Evolutionary conservation across 2,888 invertebrate genomes (phyloP), one percentile per base, ranked within the genome.

Genomic region (Apodemia zela): DNA sequence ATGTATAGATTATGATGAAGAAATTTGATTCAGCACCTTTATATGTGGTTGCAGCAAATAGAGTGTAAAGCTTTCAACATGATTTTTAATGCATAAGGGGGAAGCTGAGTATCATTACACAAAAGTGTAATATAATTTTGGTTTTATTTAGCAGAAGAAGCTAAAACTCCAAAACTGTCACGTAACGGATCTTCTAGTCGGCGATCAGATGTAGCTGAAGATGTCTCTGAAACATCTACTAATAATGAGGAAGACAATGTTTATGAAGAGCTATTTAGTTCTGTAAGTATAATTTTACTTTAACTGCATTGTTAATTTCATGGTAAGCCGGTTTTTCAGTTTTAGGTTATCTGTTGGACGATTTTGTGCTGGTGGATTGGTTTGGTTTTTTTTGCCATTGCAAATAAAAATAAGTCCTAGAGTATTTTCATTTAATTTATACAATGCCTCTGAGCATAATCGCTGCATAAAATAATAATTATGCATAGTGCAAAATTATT

Each of bases 221-320:
- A 95, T 72, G 92, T 94, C 59, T 95, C 95, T 0, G 96, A 96
- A 73, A 94, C 94, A 61, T 95, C 95, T 2, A 94, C 94, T 0
- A 94, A 94, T 68, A 93, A 94, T 73, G 93, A 94, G 58, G 97
- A 97, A 69, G 96, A 97, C 65, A 95, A 95, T 71, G 86, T 94
- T n/a, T 96, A 95, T 77, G 98, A 99, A 84, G 98, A 98, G 78
- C 92, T 99, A 11, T 98, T 99, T 79, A 94, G 95, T 68, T 94
- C 97, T 15, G 95, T 96, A 65, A 84, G 89, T 82, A 25, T 59
- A 58, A 42, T 66, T 15, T 45, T n/a, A 45, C 15, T 7, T 45
- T 6, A n/a, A 42, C 45, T 6, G 13, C n/a, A 45, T n/a, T n/a
- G 13, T 38, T 38, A 38, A n/a, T 15, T 11, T 2, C 8, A 2